Evolutionary conservation across 2,888 invertebrate genomes (phyloP), one percentile per base, ranked within the genome.

Genomic region (Drosophila leonis): DNA sequence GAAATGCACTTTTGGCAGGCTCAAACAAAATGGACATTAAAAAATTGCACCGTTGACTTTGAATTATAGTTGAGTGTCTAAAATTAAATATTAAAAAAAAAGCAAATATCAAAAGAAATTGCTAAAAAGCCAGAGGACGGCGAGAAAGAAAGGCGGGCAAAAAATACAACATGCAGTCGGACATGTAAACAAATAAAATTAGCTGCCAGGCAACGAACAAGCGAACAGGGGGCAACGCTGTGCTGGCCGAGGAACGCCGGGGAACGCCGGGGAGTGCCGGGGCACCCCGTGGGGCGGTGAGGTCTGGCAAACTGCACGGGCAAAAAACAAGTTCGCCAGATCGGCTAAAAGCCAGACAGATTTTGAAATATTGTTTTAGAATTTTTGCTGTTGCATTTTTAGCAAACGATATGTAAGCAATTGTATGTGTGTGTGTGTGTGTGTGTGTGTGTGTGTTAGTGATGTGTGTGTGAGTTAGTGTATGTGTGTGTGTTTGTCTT

Each of bases 11-110:
- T 82, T 82, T 79, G 74, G 88, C 78, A 77, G 72, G 44, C 70
- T 72, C 63, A 37, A 57, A 56, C 67, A 60, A 65, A 73, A 72
- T 76, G 75, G 78, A 71, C 82, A 85, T 84, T 87, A 91, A 90
- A 91, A 90, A 90, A 90, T 83, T 90, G 89, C 89, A 65, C 62
- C 60, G 89, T 78, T 91, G 90, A 90, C 90, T 90, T 90, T 90
- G 90, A 90, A 91, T 87, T 89, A 90, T 91, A 73, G 88, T 80
- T 78, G 78, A 39, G 74, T 81, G 85, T 85, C 90, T 91, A 87
- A 87, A 90, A 76, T 84, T 90, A 90, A 90, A 87, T 87, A 90
- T 90, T 82, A 90, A 82, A 88, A 51, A 64, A 69, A 65, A 57
- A 63, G 66, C 56, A 61, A 77, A 67, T 79, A 73, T 66, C 75